phyloP scores from a whole-genome alignment of 2,113 vertebrate genomes.

The Aphelocoma coerulescens region DNA sequence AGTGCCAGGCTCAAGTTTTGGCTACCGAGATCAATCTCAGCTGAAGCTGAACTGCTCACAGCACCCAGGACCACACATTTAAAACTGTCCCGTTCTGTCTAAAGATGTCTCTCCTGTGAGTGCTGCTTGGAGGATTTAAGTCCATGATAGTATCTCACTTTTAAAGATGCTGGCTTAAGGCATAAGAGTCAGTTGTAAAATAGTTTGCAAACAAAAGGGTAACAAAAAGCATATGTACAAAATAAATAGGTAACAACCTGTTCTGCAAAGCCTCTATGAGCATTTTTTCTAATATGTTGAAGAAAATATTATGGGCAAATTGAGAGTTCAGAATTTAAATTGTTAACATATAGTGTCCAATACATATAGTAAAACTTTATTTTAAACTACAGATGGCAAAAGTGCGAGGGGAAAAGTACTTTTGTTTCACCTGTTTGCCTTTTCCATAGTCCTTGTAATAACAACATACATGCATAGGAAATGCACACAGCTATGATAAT shows the following conservation, averaged over 20 bases:
- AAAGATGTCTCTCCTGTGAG: rapidly evolving
- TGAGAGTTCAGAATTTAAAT: not conserved
- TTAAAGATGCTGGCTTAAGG: not conserved
- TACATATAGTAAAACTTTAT: not conserved
- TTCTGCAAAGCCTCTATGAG: not conserved
- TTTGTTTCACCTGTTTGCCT: not conserved
- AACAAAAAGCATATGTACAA: not conserved
- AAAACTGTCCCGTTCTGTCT: not conserved
- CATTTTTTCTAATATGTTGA: not conserved
- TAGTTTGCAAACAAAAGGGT: not conserved
- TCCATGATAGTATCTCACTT: not conserved
- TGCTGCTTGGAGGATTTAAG: not conserved
- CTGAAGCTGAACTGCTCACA: not conserved
- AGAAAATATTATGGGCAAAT: not conserved
- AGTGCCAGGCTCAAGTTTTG: not conserved
- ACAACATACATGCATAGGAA: not conserved
- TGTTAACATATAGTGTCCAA: not conserved
- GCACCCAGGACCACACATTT: not conserved
- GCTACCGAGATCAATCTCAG: not conserved
- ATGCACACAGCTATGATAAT: not conserved
- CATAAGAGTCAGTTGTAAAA: not conserved
- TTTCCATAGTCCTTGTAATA: not conserved
- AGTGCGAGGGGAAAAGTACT: not conserved
- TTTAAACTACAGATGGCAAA: not conserved
- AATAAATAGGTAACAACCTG: not conserved